These are phyloP conservation scores for Cataglyphis altisquamis DNA, from an alignment of 2,888 invertebrate genomes.

Conservation along the genomic window DNA sequence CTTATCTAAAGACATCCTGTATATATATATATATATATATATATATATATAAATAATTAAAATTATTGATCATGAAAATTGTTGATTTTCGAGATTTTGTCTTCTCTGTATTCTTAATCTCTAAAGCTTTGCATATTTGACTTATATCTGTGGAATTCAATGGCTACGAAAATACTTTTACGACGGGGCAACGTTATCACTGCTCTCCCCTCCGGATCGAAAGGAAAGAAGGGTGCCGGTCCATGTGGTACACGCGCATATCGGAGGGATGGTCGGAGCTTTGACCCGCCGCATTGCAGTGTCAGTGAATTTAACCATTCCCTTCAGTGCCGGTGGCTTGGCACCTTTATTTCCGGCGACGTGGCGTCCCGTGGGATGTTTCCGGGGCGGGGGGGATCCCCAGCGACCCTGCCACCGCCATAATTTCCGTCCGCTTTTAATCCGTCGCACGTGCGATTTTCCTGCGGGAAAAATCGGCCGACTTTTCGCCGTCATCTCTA, in stretches of 20 bases:
- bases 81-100: not conserved
- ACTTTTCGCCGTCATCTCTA: conserved; percentile 13
- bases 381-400: conserved; percentile 59
- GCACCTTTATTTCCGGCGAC: conserved; percentile 72
- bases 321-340: conserved; percentile 53
- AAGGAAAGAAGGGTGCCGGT: conserved; percentile 34
- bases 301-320: conserved; percentile 65
- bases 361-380: conserved; percentile 59
- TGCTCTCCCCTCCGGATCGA: not conserved
- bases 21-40: not conserved
- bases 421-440: conserved; percentile 74
- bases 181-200: conserved; percentile 22
- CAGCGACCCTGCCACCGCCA: conserved; percentile 44
- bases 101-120: not conserved
- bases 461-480: conserved; percentile 28
- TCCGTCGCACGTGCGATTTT: conserved; percentile 72
- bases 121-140: not conserved
- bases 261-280: conserved; percentile 23
- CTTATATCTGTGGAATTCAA: not conserved
- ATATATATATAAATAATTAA: not conserved
- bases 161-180: conserved; percentile 22
- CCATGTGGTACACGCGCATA: conserved; percentile 1
- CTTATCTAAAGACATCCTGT: not conserved
- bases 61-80: not conserved
- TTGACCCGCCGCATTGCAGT: conserved; percentile 44